Evolutionary conservation across 2,797 vertebrate genomes (phyloP).

Genomic region (Scyliorhinus canicula): DNA sequence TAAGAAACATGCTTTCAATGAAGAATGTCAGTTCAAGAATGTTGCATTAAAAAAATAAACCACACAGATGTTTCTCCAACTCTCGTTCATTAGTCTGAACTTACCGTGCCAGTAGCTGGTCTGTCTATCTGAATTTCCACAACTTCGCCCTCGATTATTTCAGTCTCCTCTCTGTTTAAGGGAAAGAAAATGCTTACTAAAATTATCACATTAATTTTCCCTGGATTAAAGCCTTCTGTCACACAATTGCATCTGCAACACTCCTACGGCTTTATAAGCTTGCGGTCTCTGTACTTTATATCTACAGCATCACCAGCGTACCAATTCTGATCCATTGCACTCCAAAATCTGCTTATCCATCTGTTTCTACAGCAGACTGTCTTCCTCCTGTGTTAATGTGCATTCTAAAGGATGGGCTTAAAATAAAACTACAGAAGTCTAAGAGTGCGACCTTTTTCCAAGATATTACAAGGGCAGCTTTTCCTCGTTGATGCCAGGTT

Average conservation of each 20-base stretch:
- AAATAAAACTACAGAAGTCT: background rate
- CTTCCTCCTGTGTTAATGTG: background rate
- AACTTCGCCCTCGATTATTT: conserved; percentile 95
- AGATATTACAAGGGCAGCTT: background rate
- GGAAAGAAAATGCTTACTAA: background rate
- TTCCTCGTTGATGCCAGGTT: background rate
- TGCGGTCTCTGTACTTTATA: background rate
- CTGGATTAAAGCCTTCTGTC: background rate
- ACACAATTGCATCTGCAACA: background rate
- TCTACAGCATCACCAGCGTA: background rate
- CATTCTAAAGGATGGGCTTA: background rate
- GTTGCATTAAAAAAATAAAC: background rate
- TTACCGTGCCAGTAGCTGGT: conserved; percentile 84
- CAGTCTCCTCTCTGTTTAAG: conserved; percentile 77
- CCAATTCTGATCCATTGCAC: too few species aligned
- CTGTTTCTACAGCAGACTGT: background rate
- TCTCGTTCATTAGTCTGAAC: conserved; percentile 36
- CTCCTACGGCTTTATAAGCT: background rate
- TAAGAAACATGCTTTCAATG: background rate
- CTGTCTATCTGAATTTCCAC: conserved; percentile 93
- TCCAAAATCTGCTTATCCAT: background rate
- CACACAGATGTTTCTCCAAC: background rate
- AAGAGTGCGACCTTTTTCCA: background rate
- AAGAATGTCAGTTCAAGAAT: background rate
- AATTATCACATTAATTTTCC: background rate